Base-by-base conservation (phyloP, 2,797 vertebrate genomes). In the Lutjanus argentimaculatus region DNA sequence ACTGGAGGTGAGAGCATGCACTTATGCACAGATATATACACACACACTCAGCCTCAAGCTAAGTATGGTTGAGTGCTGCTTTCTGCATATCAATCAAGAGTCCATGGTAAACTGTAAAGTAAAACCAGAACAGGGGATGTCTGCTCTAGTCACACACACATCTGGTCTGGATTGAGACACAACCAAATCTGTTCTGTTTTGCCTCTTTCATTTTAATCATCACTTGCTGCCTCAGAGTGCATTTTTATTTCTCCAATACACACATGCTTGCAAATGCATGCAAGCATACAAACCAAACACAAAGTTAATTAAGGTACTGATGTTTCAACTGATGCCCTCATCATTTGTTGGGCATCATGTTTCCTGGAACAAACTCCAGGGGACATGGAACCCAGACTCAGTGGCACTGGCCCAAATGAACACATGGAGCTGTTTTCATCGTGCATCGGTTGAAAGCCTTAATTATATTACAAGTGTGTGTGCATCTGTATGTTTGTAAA, bases 141-240 rank as follows among this genome's bases (percentile, higher is more conserved):
- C 56, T 67, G 56, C 61, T 79, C 40, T 40, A 80, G 62, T 77
- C 73, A 70, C 58, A 70, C 58, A 85, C 55, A 88, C 89, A 93
- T 93, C 85, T 93, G 91, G 67, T 86, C 68, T 52, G 46, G 56
- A 85, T 83, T 85, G 52, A 77, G 49, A 73, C 17, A 30, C 16
- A 66, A 79, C 36, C 63, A 82, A 67, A 84, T 81, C 74, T 76
- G 53, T 53, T 69, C 49, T 77, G 51, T 74, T 78, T 79, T 61
- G 36, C 81, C 51, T 73, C 56, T 80, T 71, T 42, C 30, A 86
- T 81, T 85, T 82, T 69, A 79, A 90, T 87, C 70, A 79, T 80
- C 11, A 73, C 52, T 81, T 66, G 55, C 63, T 74, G 52, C 74
- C 59, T 77, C 22, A 49, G 55, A 86, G 56, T 21, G 42, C 40